Conservation (phyloP, 2,113 vertebrate species). For the Calyptommatus sinebrachiatus region DNA sequence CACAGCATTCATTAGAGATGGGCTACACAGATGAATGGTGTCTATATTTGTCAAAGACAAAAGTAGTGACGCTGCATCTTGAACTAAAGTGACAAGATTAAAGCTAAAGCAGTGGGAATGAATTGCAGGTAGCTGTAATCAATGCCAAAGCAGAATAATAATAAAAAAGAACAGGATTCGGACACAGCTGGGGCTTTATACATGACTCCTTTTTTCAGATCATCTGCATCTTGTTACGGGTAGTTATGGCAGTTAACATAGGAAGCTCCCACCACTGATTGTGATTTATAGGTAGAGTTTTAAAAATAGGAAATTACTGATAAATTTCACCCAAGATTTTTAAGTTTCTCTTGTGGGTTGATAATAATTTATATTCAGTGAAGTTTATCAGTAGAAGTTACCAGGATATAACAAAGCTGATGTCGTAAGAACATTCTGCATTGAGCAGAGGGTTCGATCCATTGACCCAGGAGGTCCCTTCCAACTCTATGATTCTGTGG, state of each 20-base stretch:
- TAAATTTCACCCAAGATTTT: background rate
- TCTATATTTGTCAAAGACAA: constrained; percentile 55
- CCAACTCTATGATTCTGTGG: no score
- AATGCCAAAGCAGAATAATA: constrained; percentile 57
- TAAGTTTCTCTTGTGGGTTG: background rate
- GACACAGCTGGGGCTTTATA: constrained; percentile 43
- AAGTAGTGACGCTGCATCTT: constrained; percentile 55
- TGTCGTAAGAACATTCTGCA: no score
- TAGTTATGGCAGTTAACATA: background rate
- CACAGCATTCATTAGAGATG: constrained; percentile 63
- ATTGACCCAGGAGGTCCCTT: no score
- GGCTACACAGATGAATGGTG: constrained; percentile 64
- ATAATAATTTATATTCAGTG: background rate
- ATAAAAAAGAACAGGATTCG: constrained; percentile 41
- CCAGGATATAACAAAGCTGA: background rate
- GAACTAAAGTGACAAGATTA: constrained; percentile 54
- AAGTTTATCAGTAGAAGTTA: background rate
- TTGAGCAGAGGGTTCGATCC: no score
- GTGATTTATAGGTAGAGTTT: background rate
- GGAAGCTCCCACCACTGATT: background rate
- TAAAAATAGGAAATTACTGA: background rate
- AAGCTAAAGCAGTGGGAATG: constrained; percentile 59
- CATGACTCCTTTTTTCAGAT: constrained; percentile 55
- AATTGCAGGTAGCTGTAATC: constrained; percentile 61
- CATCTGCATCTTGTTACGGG: constrained; percentile 26